A percentile compares a stretch with the other conserved stretches of the same genome.
These are phyloP conservation scores for Serinus canaria DNA, from an alignment of 2,113 vertebrate species.

Conservation along the genomic window DNA sequence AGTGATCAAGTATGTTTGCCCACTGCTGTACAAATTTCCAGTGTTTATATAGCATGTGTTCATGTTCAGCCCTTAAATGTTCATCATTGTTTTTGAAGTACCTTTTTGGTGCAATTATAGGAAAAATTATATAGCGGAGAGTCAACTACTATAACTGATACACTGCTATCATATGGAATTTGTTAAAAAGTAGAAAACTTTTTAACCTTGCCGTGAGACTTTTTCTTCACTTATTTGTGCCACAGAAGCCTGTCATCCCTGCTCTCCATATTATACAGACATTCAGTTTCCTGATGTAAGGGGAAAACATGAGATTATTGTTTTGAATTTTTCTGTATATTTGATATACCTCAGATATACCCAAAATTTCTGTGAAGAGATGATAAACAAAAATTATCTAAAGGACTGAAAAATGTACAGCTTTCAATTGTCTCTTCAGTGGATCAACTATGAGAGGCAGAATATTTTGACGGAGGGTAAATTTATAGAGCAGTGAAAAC, in stretches of 20 bases:
- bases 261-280: neutral
- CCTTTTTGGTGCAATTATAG: neutral
- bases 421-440: neutral
- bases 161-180: neutral
- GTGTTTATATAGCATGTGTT: neutral
- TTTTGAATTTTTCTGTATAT: neutral
- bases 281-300: neutral
- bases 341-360: neutral
- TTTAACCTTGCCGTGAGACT: neutral
- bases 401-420: neutral
- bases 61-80: neutral
- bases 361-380: neutral
- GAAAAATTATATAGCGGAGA: neutral
- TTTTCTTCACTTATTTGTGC: neutral
- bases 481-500: neutral
- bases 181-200: neutral
- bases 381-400: neutral
- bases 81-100: neutral
- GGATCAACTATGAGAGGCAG: neutral
- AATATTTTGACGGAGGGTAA: neutral
- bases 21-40: neutral
- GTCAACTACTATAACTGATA: neutral
- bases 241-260: neutral
- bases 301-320: neutral
- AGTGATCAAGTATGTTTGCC: neutral